A percentile compares a stretch with the other conserved stretches of the same genome.
Conservation (phyloP, 2,113 vertebrate genomes). For the Microtus pennsylvanicus region DNA sequence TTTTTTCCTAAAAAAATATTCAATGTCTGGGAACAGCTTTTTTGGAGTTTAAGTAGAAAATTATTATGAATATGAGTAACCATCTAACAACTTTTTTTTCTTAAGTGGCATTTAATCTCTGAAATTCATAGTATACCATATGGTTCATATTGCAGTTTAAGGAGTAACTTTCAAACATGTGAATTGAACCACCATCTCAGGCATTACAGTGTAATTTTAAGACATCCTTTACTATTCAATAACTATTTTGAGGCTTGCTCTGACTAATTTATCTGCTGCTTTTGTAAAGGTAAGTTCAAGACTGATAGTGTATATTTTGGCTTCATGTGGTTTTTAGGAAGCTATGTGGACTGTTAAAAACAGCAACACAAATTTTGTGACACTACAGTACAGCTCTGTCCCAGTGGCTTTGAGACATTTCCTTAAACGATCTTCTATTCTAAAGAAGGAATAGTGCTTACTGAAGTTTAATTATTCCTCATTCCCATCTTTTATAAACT, state of each 20-base stretch:
- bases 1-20: constrained; percentile 37
- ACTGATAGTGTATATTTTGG: constrained; percentile 26
- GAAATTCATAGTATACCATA: background rate
- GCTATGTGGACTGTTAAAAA: background rate
- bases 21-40: constrained; percentile 40
- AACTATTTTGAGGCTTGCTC: constrained; percentile 18
- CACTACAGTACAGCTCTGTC: background rate
- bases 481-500: background rate
- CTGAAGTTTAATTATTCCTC: constrained; percentile 26
- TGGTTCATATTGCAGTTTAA: background rate
- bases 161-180: background rate
- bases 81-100: background rate
- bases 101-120: background rate
- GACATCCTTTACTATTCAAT: background rate
- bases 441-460: background rate
- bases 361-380: constrained; percentile 39
- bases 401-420: constrained; percentile 43
- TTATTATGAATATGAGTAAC: background rate
- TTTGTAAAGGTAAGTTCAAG: constrained; percentile 47
- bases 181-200: background rate
- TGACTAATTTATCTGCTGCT: background rate
- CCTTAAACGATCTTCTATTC: background rate
- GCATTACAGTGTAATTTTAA: background rate
- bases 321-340: constrained; percentile 30
- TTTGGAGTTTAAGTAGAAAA: constrained; percentile 19